Conservation (phyloP, 2,797 vertebrate genomes). For the Limnodromus scolopaceus region DNA sequence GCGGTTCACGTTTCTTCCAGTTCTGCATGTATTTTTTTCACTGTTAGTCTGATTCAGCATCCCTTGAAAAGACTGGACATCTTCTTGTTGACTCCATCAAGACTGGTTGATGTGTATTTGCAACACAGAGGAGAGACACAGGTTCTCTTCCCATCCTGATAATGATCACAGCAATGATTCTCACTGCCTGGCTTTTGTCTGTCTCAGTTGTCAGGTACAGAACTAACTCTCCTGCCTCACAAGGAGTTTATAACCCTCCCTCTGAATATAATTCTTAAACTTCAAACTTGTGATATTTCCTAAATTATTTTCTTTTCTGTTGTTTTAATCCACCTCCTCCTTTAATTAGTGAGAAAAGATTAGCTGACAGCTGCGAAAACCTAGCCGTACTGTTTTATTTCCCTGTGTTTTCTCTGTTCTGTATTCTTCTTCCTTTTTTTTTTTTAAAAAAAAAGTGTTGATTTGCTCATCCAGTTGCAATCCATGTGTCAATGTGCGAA, state of each 20-base stretch:
- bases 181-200: neutral
- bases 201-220: neutral
- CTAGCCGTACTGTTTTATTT: neutral
- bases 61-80: neutral
- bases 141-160: neutral
- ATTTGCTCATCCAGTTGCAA: neutral
- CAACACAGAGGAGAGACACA: neutral
- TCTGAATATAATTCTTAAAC: neutral
- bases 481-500: neutral
- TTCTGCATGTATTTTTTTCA: neutral
- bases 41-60: neutral
- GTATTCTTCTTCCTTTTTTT: neutral
- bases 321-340: neutral
- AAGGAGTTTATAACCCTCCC: neutral
- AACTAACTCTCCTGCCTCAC: neutral
- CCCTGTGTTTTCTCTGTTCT: neutral
- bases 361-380: neutral
- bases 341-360: neutral
- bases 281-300: neutral
- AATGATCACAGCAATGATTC: neutral
- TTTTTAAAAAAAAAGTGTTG: neutral
- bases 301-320: neutral
- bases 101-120: neutral
- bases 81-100: neutral
- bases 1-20: neutral